A percentile compares a stretch with the other conserved stretches of the same genome.
Conservation (phyloP, 2,797 vertebrate genomes). For the Melanotaenia parkinsoni region DNA sequence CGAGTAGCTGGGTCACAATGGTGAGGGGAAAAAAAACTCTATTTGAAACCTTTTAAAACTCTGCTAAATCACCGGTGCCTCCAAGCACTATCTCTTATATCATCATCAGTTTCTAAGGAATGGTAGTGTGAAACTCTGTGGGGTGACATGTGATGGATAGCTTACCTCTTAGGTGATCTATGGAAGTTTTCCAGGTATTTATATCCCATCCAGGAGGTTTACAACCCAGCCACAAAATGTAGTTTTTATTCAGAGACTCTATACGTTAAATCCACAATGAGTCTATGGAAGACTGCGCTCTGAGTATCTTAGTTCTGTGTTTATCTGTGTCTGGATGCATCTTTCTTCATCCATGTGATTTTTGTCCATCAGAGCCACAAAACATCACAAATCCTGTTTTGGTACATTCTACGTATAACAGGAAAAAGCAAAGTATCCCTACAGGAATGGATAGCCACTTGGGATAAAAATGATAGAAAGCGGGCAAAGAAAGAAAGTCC, state of each 20-base stretch:
- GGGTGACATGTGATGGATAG: too few species aligned
- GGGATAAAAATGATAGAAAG: neutral
- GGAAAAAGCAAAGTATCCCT: neutral
- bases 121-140: too few species aligned
- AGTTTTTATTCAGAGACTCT: too few species aligned
- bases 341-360: neutral
- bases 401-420: neutral
- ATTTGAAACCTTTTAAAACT: neutral
- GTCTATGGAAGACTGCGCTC: neutral
- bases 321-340: constrained; percentile 5
- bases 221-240: too few species aligned
- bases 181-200: too few species aligned
- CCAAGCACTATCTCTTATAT: too few species aligned
- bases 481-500: neutral
- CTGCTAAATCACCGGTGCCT: too few species aligned
- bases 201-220: too few species aligned
- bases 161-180: too few species aligned
- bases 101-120: too few species aligned
- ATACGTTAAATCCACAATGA: too few species aligned
- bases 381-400: neutral
- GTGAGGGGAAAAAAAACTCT: neutral
- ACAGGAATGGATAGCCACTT: neutral
- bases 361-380: neutral
- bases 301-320: constrained; percentile 1
- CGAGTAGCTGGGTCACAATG: too few species aligned